Base-by-base conservation (phyloP, 1,140 invertebrate genomes). In the Bombus soroeensis region DNA sequence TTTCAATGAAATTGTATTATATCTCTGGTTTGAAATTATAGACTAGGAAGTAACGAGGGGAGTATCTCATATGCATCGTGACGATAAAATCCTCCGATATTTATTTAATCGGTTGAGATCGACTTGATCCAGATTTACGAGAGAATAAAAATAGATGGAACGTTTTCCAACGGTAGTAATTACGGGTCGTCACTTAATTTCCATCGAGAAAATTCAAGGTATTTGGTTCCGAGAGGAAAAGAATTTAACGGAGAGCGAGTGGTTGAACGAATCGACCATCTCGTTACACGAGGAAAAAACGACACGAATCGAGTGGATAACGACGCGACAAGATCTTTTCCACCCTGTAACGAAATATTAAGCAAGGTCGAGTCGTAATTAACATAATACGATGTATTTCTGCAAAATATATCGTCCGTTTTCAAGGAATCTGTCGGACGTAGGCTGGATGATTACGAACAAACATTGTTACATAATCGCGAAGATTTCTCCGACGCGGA, bases 351-450 rank as follows among this genome's bases (percentile, higher is more conserved):
- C n/a, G 64, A 53, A 57, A 76, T 57, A 47, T 78, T 37, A 43
- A 34, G 37, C 82, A 77, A 83, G 74, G 82, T 34, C 82, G 39
- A 37, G 34, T 18, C 22, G 2, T 32, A 47, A 80, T 85, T 74
- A 47, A 10, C 70, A 57, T 66, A 74, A 57, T 39, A 28, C 22
- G n/a, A 47, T 28, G 53, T 28, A 10, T 37, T 25, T 71, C n/a
- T 6, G 32, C 0, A 3, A n/a, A 70, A 39, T 70, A 39, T 47
- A 10, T 34, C 39, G 62, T 18, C n/a, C 1, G 62, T n/a, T 64
- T 39, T 77, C 37, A 0, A 64, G 1, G 13, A 41, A 41, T 22
- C 28, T 32, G 6, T 0, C 37, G 39, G 18, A 41, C 25, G 13
- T 8, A 43, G 8, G 8, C 15, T 15, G 39, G 62, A 1, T 12